phyloP scores from a whole-genome alignment of 2,113 vertebrate genomes.

The Misgurnus mizolepis region DNA sequence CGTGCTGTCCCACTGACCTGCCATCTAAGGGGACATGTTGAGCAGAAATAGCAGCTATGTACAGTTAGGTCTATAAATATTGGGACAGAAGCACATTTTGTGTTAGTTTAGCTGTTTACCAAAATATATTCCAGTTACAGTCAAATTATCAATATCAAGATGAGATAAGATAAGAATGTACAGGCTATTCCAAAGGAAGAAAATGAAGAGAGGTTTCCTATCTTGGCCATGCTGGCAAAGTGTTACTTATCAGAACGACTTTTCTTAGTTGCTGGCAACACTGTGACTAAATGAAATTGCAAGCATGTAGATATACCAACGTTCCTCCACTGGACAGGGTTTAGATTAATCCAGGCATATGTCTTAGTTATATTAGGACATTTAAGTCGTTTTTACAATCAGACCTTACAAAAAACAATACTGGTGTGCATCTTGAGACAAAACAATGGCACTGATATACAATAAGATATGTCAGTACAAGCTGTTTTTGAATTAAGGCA shows the following conservation, averaged over 20 bases:
- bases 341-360: background rate
- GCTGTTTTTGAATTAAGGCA: no score
- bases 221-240: background rate
- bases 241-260: slow-evolving; percentile 30
- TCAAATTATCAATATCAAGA: background rate
- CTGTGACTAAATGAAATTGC: slow-evolving; percentile 15
- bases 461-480: no score
- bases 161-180: background rate
- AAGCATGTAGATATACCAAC: slow-evolving; percentile 24
- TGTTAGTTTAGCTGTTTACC: background rate
- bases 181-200: slow-evolving; percentile 2
- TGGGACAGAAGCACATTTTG: background rate
- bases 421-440: no score
- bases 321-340: background rate
- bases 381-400: no score
- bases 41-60: no score
- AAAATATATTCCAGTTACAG: background rate
- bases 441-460: no score
- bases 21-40: no score
- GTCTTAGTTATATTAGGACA: no score
- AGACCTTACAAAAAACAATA: no score
- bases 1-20: no score
- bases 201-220: background rate
- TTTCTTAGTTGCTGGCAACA: slow-evolving; percentile 26
- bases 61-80: background rate